Evolutionary conservation across 2,113 vertebrate species (phyloP).

Genomic region (Coptodon bakossiorum): DNA sequence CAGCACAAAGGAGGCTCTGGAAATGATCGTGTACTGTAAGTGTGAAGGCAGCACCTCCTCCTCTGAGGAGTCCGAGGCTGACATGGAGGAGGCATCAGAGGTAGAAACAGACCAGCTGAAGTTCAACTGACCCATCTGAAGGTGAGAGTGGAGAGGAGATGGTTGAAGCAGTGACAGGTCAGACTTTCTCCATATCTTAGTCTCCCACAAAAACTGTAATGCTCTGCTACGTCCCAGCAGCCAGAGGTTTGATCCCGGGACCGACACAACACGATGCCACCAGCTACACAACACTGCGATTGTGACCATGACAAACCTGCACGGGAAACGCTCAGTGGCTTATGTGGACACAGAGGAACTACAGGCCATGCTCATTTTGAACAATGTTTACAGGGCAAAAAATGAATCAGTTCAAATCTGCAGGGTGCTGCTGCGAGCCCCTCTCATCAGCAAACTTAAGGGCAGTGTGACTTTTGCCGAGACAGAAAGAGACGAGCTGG

Average conservation of each 20-base stretch:
- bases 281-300: fast-evolving
- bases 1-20: neutral
- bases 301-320: neutral
- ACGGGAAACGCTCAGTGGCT: neutral
- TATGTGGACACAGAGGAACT: neutral
- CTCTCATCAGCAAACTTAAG: neutral
- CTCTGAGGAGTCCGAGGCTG: neutral
- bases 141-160: neutral
- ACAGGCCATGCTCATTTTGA: neutral
- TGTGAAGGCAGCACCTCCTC: neutral
- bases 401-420: fast-evolving
- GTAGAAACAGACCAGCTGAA: neutral
- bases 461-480: neutral
- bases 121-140: neutral
- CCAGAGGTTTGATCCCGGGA: neutral
- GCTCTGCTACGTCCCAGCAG: neutral
- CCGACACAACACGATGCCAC: neutral
- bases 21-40: fast-evolving
- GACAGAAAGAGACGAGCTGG: neutral
- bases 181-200: neutral
- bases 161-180: neutral
- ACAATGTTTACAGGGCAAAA: neutral
- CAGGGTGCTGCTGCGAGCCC: neutral
- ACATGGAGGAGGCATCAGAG: neutral
- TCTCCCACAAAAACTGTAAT: fast-evolving